These are phyloP conservation scores for Bungarus multicinctus DNA, from an alignment of 2,113 vertebrate species.

Conservation along the genomic window DNA sequence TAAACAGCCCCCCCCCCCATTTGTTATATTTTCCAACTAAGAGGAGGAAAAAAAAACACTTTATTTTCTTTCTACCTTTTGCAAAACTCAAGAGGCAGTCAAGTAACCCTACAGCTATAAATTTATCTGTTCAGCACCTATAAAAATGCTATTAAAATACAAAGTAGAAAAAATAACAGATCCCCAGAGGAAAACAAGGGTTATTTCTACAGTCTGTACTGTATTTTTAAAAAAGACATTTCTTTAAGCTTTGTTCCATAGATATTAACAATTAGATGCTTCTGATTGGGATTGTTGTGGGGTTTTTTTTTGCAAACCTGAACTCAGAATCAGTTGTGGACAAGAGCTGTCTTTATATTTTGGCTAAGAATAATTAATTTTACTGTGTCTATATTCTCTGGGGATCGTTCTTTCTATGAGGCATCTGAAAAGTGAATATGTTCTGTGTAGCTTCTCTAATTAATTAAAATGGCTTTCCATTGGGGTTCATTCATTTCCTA, in stretches of 20 bases:
- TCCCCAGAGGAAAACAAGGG: constrained; percentile 30
- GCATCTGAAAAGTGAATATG: constrained; percentile 24
- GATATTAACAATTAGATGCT: constrained; percentile 33
- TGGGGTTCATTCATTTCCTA: constrained; percentile 21
- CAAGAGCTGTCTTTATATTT: constrained; percentile 28
- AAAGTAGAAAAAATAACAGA: constrained; percentile 27
- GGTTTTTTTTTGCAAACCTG: constrained; percentile 24
- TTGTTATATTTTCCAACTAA: constrained; percentile 10
- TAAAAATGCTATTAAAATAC: constrained; percentile 19
- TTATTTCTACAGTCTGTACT: constrained; percentile 19
- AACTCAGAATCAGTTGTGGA: constrained; percentile 29
- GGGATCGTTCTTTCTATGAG: constrained; percentile 18
- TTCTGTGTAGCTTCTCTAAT: constrained; percentile 11
- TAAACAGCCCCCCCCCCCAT: not conserved
- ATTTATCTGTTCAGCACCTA: constrained; percentile 20
- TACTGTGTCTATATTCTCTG: constrained; percentile 39
- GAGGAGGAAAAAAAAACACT: not conserved
- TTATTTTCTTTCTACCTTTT: constrained; percentile 26
- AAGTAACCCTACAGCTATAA: constrained; percentile 26
- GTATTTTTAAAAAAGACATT: constrained; percentile 42
- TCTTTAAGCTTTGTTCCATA: constrained; percentile 37
- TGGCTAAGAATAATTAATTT: constrained; percentile 36
- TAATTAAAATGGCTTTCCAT: not conserved
- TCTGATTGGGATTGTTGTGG: not conserved
- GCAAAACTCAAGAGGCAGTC: constrained; percentile 2